Evolutionary conservation across 1,140 invertebrate genomes (phyloP), one percentile per base, ranked within the genome.

Genomic region (Cotesia typhae): DNA sequence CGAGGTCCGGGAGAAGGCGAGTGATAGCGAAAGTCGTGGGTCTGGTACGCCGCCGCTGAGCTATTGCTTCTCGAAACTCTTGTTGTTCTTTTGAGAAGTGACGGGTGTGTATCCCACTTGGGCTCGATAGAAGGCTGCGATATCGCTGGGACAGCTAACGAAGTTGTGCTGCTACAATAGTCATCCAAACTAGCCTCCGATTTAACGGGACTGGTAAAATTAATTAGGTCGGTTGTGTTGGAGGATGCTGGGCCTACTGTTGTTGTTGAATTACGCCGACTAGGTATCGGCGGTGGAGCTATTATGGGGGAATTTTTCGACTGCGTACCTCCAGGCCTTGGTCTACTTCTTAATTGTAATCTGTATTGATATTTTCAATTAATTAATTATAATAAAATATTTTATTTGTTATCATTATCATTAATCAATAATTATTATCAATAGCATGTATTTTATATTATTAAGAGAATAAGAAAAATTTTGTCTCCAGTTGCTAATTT

Each of bases 181-280:
- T 82, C 81, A 0, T 79, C 71, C 57, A 86, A 68, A 79, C 76
- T 73, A 51, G 72, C 81, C 71, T 87, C 84, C 52, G 84, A 83
- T 55, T 87, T 87, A 9, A 87, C 75, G 7, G 86, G 92, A 83
- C 91, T 93, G 36, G 90, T 89, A 79, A 94, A 93, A 65, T 91
- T 93, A 74, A 94, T 94, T 17, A 94, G 82, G 84, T 94, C 93
- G 67, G 87, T 88, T 71, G 87, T 88, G 47, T 89, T 36, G 53
- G n/a, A 71, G 1, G 66, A 88, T 61, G 82, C 84, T 5, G 84
- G 86, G 17, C 86, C 81, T 51, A 87, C 80, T 71, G 89, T 84
- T 37, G 90, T 88, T 28, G 83, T 82, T 76, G 82, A 88, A 82
- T 84, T 87, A 77, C 87, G 87, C 79, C 89, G 85, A 78, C 82